phyloP scores from a whole-genome alignment of 1,140 invertebrate genomes.

The Bombus huntii region DNA sequence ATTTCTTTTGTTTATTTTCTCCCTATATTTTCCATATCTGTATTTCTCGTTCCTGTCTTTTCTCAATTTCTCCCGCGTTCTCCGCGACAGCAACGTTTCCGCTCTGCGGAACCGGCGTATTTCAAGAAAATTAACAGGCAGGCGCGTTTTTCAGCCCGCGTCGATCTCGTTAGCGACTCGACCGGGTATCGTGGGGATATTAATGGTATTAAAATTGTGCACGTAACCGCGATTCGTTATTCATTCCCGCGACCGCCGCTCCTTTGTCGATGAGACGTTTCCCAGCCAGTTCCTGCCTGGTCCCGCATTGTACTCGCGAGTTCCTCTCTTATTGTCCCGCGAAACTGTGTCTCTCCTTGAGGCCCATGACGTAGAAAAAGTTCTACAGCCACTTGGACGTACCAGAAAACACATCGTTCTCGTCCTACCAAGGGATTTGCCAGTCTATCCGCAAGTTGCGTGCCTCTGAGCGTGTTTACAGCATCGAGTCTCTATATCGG shows the following conservation, averaged over 20 bases:
- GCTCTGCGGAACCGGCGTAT: background rate
- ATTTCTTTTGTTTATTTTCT: background rate
- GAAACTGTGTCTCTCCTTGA: conserved; percentile 4
- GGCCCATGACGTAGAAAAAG: background rate
- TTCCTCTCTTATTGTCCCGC: background rate
- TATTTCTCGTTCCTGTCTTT: background rate
- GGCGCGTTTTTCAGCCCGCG: background rate
- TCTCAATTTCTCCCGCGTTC: background rate
- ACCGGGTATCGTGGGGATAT: conserved; percentile 24
- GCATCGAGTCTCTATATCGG: background rate
- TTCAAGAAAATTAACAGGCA: conserved; percentile 57
- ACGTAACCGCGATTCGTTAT: conserved; percentile 33
- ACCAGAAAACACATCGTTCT: background rate
- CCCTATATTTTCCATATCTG: too few relatives aligned
- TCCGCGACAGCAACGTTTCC: background rate
- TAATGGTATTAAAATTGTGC: conserved; percentile 62
- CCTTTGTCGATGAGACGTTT: background rate
- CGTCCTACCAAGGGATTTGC: background rate
- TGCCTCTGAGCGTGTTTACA: background rate
- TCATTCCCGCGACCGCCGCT: background rate
- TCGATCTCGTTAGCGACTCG: conserved; percentile 45
- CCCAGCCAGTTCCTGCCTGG: background rate
- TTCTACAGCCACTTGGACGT: background rate
- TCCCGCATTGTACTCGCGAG: background rate
- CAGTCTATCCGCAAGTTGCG: background rate